A percentile compares a stretch with the other conserved stretches of the same genome.
phyloP scores from a whole-genome alignment of 2,797 vertebrate genomes.

The Pristis pectinata region DNA sequence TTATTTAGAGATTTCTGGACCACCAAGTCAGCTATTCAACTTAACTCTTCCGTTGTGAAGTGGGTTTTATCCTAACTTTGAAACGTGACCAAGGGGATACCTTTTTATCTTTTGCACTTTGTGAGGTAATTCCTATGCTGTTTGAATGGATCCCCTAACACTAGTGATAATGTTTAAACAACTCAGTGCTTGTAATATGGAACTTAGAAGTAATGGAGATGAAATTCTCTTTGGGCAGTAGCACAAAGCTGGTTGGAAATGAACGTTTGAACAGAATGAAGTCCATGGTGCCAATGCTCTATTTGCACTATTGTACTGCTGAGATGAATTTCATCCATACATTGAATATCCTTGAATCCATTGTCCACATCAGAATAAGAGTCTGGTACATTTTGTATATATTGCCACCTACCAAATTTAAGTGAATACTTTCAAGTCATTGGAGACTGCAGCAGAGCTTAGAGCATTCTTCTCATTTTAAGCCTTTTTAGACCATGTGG shows the following conservation, averaged over 20 bases:
- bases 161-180: background rate
- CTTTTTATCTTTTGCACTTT: background rate
- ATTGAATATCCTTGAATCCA: background rate
- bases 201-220: background rate
- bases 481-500: background rate
- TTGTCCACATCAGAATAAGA: background rate
- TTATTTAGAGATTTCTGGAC: background rate
- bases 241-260: background rate
- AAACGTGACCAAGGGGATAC: background rate
- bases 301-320: background rate
- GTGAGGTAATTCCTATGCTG: background rate
- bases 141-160: background rate
- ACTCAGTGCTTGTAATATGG: background rate
- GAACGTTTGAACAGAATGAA: background rate
- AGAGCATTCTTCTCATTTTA: background rate
- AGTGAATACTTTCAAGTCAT: background rate
- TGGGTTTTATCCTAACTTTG: background rate
- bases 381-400: background rate
- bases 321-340: background rate
- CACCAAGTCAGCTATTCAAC: background rate
- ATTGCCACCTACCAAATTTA: background rate
- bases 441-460: no score
- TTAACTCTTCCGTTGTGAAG: background rate
- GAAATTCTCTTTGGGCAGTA: background rate
- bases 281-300: no score